A percentile compares a stretch with the other conserved stretches of the same genome.
Evolutionary conservation across 2,113 vertebrate genomes (phyloP).

Genomic region (Gymnarchus niloticus): DNA sequence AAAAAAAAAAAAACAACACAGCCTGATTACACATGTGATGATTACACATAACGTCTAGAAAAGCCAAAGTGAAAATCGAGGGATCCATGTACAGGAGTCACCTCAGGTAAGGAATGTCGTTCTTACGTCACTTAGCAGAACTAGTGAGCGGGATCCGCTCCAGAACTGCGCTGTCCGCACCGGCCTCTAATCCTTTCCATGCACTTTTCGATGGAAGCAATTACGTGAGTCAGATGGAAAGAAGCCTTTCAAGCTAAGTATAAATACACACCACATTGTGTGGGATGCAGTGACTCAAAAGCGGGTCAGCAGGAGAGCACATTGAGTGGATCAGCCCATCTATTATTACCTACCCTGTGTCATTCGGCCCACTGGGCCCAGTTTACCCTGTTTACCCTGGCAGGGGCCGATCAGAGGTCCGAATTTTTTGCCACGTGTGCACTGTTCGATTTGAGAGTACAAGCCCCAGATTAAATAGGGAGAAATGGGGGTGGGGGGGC

Average conservation of each 20-base stretch:
- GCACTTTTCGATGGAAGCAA: slow-evolving; percentile 3
- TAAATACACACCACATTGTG: neutral
- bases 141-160: neutral
- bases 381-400: neutral
- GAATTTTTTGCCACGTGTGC: neutral
- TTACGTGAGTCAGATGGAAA: slow-evolving; percentile 28
- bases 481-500: neutral
- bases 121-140: neutral
- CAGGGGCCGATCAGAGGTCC: too few relatives aligned
- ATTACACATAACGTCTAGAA: neutral
- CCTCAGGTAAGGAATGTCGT: neutral
- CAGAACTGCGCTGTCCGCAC: neutral
- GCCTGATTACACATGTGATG: neutral
- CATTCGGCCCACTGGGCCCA: neutral
- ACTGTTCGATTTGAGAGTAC: neutral
- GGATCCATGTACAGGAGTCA: neutral
- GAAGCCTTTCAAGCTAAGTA: slow-evolving; percentile 7
- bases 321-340: neutral
- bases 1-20: too few relatives aligned
- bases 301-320: neutral
- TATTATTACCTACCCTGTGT: neutral
- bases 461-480: neutral
- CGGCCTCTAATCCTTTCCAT: slow-evolving; percentile 7
- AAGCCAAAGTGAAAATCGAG: too few relatives aligned
- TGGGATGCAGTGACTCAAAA: slow-evolving; percentile 13